Percentiles rank a stretch among this genome's conserved stretches.
phyloP scores from a whole-genome alignment of 92 coral and sea anemone genomes.

The Palythoa caribaeorum region DNA sequence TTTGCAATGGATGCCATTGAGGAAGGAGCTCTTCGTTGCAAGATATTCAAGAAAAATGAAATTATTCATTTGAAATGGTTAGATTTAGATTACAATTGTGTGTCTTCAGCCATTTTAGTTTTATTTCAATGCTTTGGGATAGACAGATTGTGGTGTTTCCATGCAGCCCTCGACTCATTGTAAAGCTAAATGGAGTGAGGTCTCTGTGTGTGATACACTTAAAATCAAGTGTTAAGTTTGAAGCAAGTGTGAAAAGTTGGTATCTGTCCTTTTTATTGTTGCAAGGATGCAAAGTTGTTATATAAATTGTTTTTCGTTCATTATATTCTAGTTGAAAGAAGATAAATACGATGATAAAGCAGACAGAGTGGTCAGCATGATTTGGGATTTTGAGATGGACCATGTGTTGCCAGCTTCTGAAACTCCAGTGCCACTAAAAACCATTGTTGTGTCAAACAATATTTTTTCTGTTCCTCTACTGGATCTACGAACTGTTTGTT shows the following conservation, averaged over 20 bases:
- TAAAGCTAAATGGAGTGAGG: neutral
- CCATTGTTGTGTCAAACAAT: neutral
- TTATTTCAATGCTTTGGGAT: constrained; percentile 26
- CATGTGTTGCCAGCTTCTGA: neutral
- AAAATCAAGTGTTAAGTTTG: constrained; percentile 18
- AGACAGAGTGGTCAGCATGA: constrained; percentile 2
- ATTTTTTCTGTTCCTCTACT: neutral
- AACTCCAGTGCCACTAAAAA: neutral
- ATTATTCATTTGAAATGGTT: too few relatives aligned
- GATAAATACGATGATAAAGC: neutral
- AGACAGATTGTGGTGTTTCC: neutral
- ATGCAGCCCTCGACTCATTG: neutral
- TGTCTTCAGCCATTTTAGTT: neutral
- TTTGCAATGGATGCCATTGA: too few relatives aligned
- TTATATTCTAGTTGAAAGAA: neutral
- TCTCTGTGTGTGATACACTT: constrained; percentile 3
- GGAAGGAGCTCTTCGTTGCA: too few relatives aligned
- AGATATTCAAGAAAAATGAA: too few relatives aligned
- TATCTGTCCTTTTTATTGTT: neutral
- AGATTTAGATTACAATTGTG: too few relatives aligned
- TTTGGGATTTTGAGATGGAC: neutral
- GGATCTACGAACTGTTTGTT: constrained; percentile 1
- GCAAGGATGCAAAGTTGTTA: neutral
- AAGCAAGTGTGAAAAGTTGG: neutral
- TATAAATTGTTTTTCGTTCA: neutral